These are phyloP conservation scores for Drosophila orosa DNA, from an alignment of 1,140 invertebrate species.

Conservation along the genomic window DNA sequence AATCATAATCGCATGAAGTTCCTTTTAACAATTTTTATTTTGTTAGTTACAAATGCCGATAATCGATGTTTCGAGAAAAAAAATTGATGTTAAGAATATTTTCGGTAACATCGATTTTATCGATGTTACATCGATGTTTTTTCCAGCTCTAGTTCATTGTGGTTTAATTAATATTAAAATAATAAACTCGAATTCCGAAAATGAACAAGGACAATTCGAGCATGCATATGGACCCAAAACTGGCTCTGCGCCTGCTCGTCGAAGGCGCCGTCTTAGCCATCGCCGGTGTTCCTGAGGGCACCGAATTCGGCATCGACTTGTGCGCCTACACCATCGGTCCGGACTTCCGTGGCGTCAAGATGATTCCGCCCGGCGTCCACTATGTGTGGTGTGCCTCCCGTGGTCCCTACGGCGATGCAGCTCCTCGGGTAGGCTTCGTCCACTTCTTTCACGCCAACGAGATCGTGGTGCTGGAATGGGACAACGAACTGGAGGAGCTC, in stretches of 20 bases:
- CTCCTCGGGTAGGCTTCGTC: slow-evolving; percentile 93
- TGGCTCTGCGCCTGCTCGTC: slow-evolving; percentile 90
- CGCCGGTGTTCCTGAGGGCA: slow-evolving; percentile 92
- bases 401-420: slow-evolving; percentile 85
- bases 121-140: too few relatives aligned
- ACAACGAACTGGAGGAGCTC: slow-evolving; percentile 88
- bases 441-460: slow-evolving; percentile 93
- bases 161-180: too few relatives aligned
- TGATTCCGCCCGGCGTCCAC: slow-evolving; percentile 99
- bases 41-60: not conserved
- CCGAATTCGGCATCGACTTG: slow-evolving; percentile 98
- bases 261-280: slow-evolving; percentile 94
- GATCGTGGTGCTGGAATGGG: slow-evolving; percentile 95
- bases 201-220: slow-evolving; percentile 75
- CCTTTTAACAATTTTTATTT: too few relatives aligned
- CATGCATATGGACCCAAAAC: slow-evolving; percentile 90
- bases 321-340: slow-evolving; percentile 96
- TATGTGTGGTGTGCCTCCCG: slow-evolving; percentile 92
- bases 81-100: not conserved
- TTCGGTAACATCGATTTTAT: not conserved
- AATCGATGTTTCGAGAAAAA: not conserved
- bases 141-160: too few relatives aligned
- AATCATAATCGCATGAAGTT: too few relatives aligned
- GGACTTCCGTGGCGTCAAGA: slow-evolving; percentile 98
- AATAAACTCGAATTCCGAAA: not conserved